Evolutionary conservation across 2,113 vertebrate species (phyloP).

Genomic region (Leptodactylus fuscus): DNA sequence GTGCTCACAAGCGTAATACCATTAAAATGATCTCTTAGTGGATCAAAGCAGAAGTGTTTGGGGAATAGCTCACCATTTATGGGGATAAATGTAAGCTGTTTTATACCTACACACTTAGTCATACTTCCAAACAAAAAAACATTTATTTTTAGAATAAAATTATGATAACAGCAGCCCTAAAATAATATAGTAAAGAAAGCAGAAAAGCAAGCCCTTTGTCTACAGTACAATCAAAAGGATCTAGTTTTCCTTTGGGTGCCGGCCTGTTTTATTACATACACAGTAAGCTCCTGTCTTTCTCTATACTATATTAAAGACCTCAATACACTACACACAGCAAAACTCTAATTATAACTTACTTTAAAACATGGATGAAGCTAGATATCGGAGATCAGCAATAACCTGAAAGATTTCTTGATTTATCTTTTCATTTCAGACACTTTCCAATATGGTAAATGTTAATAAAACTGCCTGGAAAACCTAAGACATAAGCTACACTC

Average conservation of each 20-base stretch:
- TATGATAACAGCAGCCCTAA: neutral
- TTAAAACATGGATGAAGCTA: neutral
- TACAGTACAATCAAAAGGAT: neutral
- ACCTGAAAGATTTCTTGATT: neutral
- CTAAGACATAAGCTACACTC: no score
- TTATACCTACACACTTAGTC: neutral
- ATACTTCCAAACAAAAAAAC: neutral
- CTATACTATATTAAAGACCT: constrained; percentile 1
- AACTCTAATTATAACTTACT: neutral
- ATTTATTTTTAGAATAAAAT: constrained; percentile 4
- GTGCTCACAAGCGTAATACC: neutral
- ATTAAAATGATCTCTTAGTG: no score
- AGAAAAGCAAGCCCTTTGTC: neutral
- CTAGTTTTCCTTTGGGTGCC: neutral
- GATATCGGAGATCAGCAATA: neutral
- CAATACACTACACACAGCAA: neutral
- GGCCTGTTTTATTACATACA: constrained; percentile 30
- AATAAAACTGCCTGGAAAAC: no score
- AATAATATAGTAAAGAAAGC: neutral
- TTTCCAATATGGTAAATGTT: neutral
- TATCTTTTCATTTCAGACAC: neutral
- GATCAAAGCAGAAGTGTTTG: neutral
- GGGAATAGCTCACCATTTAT: no score
- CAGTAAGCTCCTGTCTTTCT: neutral
- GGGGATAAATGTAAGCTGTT: no score